Base-by-base conservation (phyloP, 2,797 vertebrate genomes). In the Mormyrus proboscirostris region DNA sequence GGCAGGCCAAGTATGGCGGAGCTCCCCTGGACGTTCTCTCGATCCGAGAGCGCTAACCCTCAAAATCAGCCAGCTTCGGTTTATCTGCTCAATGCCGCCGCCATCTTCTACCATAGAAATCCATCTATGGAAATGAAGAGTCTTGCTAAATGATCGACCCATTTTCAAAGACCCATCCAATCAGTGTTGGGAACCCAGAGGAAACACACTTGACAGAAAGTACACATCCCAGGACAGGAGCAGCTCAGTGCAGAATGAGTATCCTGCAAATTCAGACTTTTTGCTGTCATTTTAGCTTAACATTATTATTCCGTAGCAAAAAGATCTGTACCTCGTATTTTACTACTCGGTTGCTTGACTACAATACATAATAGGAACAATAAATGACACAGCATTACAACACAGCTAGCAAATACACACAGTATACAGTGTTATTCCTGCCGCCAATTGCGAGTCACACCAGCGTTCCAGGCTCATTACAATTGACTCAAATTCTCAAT, bases 401-500 rank as follows among this genome's bases (percentile, higher is more conserved):
- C 29, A 73, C 12, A 7, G 33, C 29, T 73, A 38, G 65, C 65
- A 73, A 73, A 33, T 69, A 69, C 62, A 69, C 12, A 73, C 65
- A 38, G 14, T 14, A 73, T 49, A 73, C 29, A 89, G 62, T 50
- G 49, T 6, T n/a, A 87, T 65, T 82, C 53, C 29, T 44, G 57
- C n/a, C 76, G 38, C 3, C 76, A 55, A 87, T 50, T 3, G 8
- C 5, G 2, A 51, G 14, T 57, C 73, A 57, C 47, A 87, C 6
- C 62, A 79, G 38, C 33, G 86, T 82, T 73, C 6, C 62, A 55
- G 44, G 82, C 87, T 87, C 44, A 59, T 55, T 91, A 10, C 49
- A 79, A 38, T 14, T 25, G 62, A 53, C 73, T 57, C 41, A 69
- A 83, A 79, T 89, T 89, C 57, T 16, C 22, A 87, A 50, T 50